Evolutionary conservation across 2,797 vertebrate species (phyloP).

Genomic region (Australoheros facetus): DNA sequence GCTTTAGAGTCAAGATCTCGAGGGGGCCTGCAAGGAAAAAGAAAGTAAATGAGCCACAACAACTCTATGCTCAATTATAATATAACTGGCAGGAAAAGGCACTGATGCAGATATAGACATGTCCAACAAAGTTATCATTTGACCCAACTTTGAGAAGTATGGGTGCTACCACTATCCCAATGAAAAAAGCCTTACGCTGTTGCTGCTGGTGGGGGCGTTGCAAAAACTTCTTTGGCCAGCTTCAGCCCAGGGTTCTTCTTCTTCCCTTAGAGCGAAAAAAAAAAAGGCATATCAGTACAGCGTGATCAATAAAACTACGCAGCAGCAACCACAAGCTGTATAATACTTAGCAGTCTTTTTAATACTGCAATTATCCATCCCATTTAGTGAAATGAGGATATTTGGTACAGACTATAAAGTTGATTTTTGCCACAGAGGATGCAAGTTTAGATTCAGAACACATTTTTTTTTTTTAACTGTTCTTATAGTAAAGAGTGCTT

Average conservation of each 20-base stretch:
- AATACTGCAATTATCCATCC: not conserved
- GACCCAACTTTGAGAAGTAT: not conserved
- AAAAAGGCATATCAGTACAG: not conserved
- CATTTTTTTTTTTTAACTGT: not conserved
- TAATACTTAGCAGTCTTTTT: not conserved
- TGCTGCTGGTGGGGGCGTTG: conserved; percentile 84
- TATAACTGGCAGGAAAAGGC: not conserved
- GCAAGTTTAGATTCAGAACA: not conserved
- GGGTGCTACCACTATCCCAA: not conserved
- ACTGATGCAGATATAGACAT: accelerated
- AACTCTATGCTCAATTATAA: not conserved
- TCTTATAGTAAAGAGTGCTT: not conserved
- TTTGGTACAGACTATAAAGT: not conserved
- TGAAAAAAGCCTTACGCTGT: conserved; percentile 84
- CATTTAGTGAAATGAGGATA: not conserved
- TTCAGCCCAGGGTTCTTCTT: conserved; percentile 91
- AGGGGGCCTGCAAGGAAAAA: conserved; percentile 85
- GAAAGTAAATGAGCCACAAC: not conserved
- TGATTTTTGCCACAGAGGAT: not conserved
- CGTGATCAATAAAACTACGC: conserved; percentile 4
- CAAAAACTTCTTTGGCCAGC: conserved; percentile 92
- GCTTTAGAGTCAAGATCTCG: conserved; percentile 98
- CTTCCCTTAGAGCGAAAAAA: conserved; percentile 79
- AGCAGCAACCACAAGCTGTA: not conserved
- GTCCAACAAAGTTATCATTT: not conserved